phyloP scores from a whole-genome alignment of 2,888 invertebrate genomes.

The Mystacides longicornis region DNA sequence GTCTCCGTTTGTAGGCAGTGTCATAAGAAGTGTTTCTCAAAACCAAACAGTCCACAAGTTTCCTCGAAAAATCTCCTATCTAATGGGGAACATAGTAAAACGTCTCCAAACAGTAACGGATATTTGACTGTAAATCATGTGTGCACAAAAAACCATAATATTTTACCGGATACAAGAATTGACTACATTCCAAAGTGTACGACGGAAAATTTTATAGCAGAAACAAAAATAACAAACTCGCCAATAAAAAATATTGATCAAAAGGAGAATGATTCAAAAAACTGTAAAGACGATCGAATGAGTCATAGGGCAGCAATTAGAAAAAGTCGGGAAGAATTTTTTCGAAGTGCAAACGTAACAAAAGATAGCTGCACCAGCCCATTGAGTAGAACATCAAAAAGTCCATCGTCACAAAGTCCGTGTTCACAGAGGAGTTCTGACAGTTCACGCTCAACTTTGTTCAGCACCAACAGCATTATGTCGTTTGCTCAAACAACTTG shows the following conservation, averaged over 20 bases:
- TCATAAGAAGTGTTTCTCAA: slow-evolving; percentile 66
- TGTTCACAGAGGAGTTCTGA: slow-evolving; percentile 44
- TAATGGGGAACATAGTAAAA: slow-evolving; percentile 14
- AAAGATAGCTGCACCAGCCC: slow-evolving; percentile 20
- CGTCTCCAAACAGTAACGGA: slow-evolving; percentile 10
- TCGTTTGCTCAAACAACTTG: slow-evolving; percentile 49
- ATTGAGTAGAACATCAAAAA: slow-evolving; percentile 22
- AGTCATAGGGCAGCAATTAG: slow-evolving; percentile 23
- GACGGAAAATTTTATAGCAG: slow-evolving; percentile 21
- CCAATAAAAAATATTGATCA: slow-evolving; percentile 19
- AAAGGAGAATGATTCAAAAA: slow-evolving; percentile 6
- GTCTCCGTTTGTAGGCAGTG: slow-evolving; percentile 70
- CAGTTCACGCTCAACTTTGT: slow-evolving; percentile 24
- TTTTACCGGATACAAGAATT: slow-evolving; percentile 13
- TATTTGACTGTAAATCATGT: slow-evolving; percentile 12
- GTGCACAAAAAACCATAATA: slow-evolving; percentile 18
- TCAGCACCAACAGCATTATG: slow-evolving; percentile 42
- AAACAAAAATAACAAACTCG: slow-evolving; percentile 21
- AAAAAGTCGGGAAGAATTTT: slow-evolving; percentile 24
- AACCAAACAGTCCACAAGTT: slow-evolving; percentile 46
- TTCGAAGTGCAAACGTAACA: slow-evolving; percentile 15
- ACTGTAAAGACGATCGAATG: slow-evolving; percentile 10
- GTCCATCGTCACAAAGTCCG: slow-evolving; percentile 38
- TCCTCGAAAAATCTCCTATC: slow-evolving; percentile 40
- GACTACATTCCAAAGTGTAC: slow-evolving; percentile 20